Evolutionary conservation across 2,113 vertebrate species (phyloP), one percentile per base, ranked within the genome.

Genomic region (Taurulus bubalis): DNA sequence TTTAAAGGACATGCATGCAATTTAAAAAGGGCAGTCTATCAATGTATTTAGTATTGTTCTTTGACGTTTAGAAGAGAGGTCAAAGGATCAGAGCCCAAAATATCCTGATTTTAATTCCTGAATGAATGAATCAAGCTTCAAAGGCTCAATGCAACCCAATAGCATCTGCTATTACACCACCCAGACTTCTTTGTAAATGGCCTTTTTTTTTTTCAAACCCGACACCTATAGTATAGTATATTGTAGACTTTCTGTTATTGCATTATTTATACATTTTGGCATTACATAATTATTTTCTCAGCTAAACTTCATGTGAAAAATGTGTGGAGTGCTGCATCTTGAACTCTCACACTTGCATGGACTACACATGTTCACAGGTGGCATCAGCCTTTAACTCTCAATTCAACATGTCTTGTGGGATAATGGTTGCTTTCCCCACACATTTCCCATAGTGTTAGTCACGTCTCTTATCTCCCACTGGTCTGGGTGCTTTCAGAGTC

Each of bases 361-460:
- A 60, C 4, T 32, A 16, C 30, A 63, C 59, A 51, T 58, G 8
- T 38, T 51, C 8, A 8, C 77, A 66, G 72, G 79, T 89, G 79
- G 58, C 34, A 63, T 51, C 20, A 66, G 71, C 45, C 20, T 38
- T 75, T 49, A 53, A 30, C 36, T 60, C 64, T 73, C 22, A 36
- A 28, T 79, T 73, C 53, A 76, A 58, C 71, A 65, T 30, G 67
- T 63, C 34, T n/a, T 89, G 71, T 79, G 76, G 72, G n/a, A 74
- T 45, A 34, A 65, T 20, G 65, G 70, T 38, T 75, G 71, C 66
- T 67, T 72, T 90, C 87, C 83, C 87, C 85, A 92, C 72, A 87
- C 51, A 11, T 77, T 75, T 34, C 83, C 72, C 67, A 80, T 12
- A 49, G 53, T 14, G 74, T 72, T 70, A 66, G 49, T 60, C 22